A percentile compares a stretch with the other conserved stretches of the same genome.
Evolutionary conservation across 2,797 vertebrate species (phyloP).

Genomic region (Lemur catta): DNA sequence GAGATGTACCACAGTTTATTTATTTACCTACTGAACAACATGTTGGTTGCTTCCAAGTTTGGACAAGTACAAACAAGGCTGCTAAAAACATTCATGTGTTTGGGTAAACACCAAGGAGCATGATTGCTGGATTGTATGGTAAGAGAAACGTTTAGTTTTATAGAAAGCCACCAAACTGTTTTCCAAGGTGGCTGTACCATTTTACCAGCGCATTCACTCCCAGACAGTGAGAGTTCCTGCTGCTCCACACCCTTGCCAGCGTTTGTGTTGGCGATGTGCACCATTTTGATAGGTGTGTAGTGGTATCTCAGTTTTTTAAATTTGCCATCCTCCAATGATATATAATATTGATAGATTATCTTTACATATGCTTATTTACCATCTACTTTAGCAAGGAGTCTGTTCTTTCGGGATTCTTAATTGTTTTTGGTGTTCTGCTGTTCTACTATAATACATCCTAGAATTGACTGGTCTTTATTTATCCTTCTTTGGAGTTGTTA

Average conservation of each 20-base stretch:
- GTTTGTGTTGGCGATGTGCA: background rate
- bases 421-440: background rate
- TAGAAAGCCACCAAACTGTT: background rate
- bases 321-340: background rate
- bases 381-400: background rate
- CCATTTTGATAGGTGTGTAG: background rate
- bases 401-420: background rate
- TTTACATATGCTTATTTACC: background rate
- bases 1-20: background rate
- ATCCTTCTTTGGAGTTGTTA: background rate
- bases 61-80: background rate
- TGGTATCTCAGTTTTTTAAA: background rate
- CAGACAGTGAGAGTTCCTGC: background rate
- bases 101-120: background rate
- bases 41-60: background rate
- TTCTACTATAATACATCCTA: background rate
- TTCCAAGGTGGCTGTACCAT: background rate
- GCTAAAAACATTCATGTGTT: background rate
- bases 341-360: too few species aligned
- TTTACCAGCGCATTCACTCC: background rate
- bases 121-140: background rate
- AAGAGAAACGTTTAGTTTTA: background rate
- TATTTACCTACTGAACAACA: background rate
- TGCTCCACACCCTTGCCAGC: background rate
- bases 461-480: background rate